phyloP scores from a whole-genome alignment of 2,797 vertebrate species.

The Podarcis lilfordi region DNA sequence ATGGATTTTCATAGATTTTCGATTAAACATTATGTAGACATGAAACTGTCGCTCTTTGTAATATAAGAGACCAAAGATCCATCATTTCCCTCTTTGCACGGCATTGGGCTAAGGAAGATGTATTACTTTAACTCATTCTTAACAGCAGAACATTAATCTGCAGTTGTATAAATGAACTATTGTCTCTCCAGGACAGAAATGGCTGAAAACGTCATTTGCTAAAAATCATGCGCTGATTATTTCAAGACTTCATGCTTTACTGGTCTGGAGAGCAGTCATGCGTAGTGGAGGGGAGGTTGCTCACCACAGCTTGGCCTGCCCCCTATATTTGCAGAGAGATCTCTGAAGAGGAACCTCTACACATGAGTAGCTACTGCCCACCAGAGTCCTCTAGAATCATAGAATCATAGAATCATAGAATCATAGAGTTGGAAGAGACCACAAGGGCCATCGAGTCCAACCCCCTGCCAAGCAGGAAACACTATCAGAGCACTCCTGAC shows the following conservation, averaged over 20 bases:
- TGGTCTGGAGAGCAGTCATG: background rate
- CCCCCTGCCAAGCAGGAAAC: too few relatives aligned
- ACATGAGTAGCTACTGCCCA: background rate
- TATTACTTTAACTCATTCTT: constrained; percentile 74
- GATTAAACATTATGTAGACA: constrained; percentile 73
- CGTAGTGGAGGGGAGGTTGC: background rate
- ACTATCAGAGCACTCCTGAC: too few relatives aligned
- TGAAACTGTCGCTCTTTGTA: constrained; percentile 68
- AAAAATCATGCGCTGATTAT: constrained; percentile 61
- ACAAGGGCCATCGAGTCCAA: too few relatives aligned
- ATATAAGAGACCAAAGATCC: constrained; percentile 68
- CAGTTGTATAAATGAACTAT: constrained; percentile 14
- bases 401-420: too few relatives aligned
- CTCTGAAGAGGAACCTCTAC: background rate
- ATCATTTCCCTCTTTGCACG: constrained; percentile 72
- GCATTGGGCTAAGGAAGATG: constrained; percentile 53
- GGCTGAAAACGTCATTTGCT: constrained; percentile 63
- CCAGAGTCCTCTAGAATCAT: background rate
- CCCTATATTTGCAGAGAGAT: background rate
- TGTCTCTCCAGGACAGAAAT: constrained; percentile 35
- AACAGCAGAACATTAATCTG: constrained; percentile 56
- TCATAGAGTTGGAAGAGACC: too few relatives aligned
- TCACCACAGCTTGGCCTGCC: background rate
- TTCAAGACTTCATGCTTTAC: constrained; percentile 11
- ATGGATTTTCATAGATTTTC: constrained; percentile 74